Base-by-base conservation (phyloP, 2,888 invertebrate species). In the Graphium colonna region DNA sequence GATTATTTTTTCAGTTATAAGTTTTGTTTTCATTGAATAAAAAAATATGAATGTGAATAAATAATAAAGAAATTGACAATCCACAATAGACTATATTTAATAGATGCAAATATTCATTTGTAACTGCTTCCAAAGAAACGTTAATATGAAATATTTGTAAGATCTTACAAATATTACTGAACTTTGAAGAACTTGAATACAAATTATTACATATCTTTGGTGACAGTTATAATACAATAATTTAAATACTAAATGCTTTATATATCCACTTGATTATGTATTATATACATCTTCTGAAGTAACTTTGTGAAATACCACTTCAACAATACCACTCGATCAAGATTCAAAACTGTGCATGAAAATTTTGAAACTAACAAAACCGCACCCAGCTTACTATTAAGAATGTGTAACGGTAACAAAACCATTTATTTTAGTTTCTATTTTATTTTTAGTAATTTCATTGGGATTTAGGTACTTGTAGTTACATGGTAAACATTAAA, bases 401-500 rank as follows among this genome's bases (percentile, higher is more conserved):
- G 69, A 65, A 73, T 68, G 64, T 79, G 75, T 79, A 77, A 73
- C 65, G 12, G n/a, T n/a, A n/a, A n/a, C n/a, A n/a, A n/a, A 62
- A 59, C 69, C 21, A 69, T 68, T 71, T 73, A 73, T 75, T 79
- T 54, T 79, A 72, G 65, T 74, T 71, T 73, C 66, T 64, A 59
- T 46, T 57, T 69, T 64, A 61, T 64, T 69, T 68, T 61, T 71
- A 70, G 71, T 70, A 63, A 71, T 78, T 79, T 77, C 73, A 79
- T 81, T 82, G 78, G 71, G 75, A 76, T 73, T 62, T 86, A 85
- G 82, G 80, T 79, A 36, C 71, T 77, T 82, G 85, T 87, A 87
- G 86, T 79, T 80, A 84, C 87, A 85, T 82, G 72, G 73, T 83
- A 71, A 82, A 88, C 86, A 86, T 87, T 88, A 88, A 88, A 86